A percentile compares a stretch with the other conserved stretches of the same genome.
phyloP scores from a whole-genome alignment of 2,113 vertebrate species.

The Vireo altiloquus region DNA sequence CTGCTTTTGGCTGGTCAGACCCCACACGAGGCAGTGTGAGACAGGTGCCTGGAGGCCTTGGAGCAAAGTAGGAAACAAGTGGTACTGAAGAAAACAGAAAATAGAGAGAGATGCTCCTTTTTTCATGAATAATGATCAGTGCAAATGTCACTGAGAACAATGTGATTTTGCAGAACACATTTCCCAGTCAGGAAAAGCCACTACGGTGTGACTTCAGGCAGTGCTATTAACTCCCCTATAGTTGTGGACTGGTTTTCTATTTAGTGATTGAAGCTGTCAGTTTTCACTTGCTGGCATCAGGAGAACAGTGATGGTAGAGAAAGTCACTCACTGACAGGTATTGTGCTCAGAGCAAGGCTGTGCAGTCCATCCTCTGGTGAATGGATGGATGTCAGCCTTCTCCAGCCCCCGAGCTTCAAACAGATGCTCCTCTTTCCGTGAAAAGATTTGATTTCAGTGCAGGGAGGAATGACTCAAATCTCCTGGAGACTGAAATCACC shows the following conservation, averaged over 20 bases:
- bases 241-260: not conserved
- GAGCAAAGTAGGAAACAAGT: not conserved
- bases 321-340: not conserved
- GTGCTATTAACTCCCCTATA: not conserved
- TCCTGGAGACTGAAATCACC: not conserved
- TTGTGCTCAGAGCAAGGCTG: not conserved
- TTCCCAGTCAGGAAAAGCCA: not conserved
- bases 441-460: not conserved
- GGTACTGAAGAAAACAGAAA: not conserved
- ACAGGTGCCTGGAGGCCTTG: not conserved
- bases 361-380: not conserved
- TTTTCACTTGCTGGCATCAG: not conserved
- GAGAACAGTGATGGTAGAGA: not conserved
- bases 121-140: not conserved
- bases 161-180: not conserved
- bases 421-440: not conserved
- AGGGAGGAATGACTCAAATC: not conserved
- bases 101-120: not conserved
- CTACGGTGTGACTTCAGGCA: not conserved
- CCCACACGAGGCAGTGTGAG: not conserved
- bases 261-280: not conserved
- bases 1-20: not conserved
- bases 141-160: not conserved
- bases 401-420: not conserved
- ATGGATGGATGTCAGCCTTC: not conserved